phyloP scores from a whole-genome alignment of 2,113 vertebrate genomes.

The Pipa parva region DNA sequence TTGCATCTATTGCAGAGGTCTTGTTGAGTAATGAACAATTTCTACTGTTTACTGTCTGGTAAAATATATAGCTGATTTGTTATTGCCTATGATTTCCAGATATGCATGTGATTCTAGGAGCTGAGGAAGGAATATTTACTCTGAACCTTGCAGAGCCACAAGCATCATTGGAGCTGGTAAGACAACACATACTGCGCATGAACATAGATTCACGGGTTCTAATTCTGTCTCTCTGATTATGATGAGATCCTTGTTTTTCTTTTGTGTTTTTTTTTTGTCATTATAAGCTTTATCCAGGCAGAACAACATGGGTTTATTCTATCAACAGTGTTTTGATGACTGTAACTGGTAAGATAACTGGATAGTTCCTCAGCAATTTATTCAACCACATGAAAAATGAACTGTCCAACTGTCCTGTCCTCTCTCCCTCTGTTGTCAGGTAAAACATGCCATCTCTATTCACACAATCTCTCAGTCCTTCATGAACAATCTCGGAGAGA shows the following conservation, averaged over 20 bases:
- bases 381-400: background rate
- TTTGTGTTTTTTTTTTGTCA: background rate
- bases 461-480: constrained; percentile 76
- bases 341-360: constrained; percentile 69
- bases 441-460: constrained; percentile 80
- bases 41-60: no score
- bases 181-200: background rate
- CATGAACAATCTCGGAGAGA: constrained; percentile 75
- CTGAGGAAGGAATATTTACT: constrained; percentile 85
- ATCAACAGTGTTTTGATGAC: constrained; percentile 83
- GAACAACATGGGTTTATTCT: constrained; percentile 82
- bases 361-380: background rate
- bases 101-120: constrained; percentile 76
- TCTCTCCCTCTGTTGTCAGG: constrained; percentile 55
- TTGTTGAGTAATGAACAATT: no score
- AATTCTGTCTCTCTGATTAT: background rate
- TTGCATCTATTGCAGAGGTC: background rate
- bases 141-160: constrained; percentile 75
- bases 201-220: background rate
- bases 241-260: background rate
- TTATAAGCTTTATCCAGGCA: constrained; percentile 75
- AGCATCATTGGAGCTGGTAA: constrained; percentile 81
- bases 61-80: background rate
- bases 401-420: background rate
- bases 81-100: constrained; percentile 57